Base-by-base conservation (phyloP, 2,888 invertebrate genomes). In the Ophion ellenae region DNA sequence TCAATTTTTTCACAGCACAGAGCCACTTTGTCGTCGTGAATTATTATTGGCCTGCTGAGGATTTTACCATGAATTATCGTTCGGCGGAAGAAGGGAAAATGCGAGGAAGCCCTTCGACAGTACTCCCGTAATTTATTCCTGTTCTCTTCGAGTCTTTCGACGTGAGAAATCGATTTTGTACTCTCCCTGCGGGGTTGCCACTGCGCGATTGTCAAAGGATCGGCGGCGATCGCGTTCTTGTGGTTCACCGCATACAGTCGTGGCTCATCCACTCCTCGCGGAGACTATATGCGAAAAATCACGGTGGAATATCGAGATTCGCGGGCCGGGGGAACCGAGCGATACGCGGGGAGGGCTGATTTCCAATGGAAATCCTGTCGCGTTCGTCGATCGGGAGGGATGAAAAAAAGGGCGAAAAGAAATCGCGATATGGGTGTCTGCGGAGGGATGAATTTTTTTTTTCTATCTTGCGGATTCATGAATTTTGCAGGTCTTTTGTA, bases 291-390 rank as follows among this genome's bases (percentile, higher is more conserved):
- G 76, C 61, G 83, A 71, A 80, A 86, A 70, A 85, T 66, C 76
- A 67, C 76, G 53, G 28, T 73, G 69, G 61, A 74, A 74, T 63
- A 81, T 78, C 36, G 59, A 77, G 59, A 73, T 73, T 59, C 64
- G 64, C 4, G 20, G 66, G 69, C 17, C 24, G 40, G 59, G 28
- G 36, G 47, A 75, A 74, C 57, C 57, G 75, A 77, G 66, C 61
- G 69, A 75, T 70, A 73, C 36, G 57, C 5, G 61, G 24, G 20
- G 24, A 74, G 71, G 73, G 64, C 24, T 80, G 75, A 82, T 83
- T 83, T 83, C 79, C 79, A 83, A 85, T 85, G 85, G 82, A 82
- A 85, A 83, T 75, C 63, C 74, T 32, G 36, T 47, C 73, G 61
- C 61, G 78, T 69, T 78, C 32, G 59, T 40, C 40, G 67, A 61